Evolutionary conservation across 2,797 vertebrate species (phyloP), one percentile per base, ranked within the genome.

Genomic region (Calcarius lapponicus): DNA sequence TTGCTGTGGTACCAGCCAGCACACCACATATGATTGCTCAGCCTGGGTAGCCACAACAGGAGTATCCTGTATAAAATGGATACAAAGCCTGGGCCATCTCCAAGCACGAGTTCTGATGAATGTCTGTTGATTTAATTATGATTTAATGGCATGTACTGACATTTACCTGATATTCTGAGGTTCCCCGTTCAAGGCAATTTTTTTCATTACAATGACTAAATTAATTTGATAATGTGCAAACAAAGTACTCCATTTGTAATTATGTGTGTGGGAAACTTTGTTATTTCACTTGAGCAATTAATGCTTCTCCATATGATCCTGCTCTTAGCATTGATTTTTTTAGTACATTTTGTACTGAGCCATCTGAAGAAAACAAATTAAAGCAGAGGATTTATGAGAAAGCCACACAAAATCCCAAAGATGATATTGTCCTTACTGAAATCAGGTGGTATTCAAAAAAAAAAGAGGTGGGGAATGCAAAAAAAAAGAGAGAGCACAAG

Each of bases 281-380:
- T 61, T 78, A 42, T 83, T 95, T 97, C 71, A 69, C 38, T 86
- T 86, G 66, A 91, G 79, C 66, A 95, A 83, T 90, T 95, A 94
- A 93, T 94, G 34, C 73, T 50, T 88, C 47, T 71, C 45, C 51
- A 71, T 91, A 82, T 40, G 79, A 94, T 80, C 38, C 32, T 94
- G 13, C 31, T 80, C 61, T 90, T 94, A 86, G 36, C 34, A 82
- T 24, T 88, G 45, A 87, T 56, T 80, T 82, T 61, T 88, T 86
- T 82, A 60, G 67, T 56, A 54, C 31, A 51, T 73, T 92, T 80
- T 88, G 20, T 54, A 80, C 50, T 20, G 17, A 84, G 38, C 22
- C 62, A 85, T 87, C 92, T 86, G 47, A 96, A 91, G 81, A 94
- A 93, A 96, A 95, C 45, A 95, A 91, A 88, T 82, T 86, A 93